Conservation (phyloP, 1,140 invertebrate genomes). For the Bombus pascuorum region DNA sequence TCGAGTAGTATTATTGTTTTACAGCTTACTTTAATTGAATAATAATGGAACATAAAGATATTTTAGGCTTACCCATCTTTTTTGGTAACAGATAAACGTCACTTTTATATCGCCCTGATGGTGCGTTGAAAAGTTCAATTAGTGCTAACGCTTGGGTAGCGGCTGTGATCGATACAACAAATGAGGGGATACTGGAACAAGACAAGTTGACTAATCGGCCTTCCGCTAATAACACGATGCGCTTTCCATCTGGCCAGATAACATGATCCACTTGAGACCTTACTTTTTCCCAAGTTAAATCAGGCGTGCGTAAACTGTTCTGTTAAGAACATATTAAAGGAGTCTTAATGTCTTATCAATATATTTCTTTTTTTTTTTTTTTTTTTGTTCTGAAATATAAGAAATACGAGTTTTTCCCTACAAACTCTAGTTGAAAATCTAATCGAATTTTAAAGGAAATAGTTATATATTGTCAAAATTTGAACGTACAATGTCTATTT, state of each 20-base stretch:
- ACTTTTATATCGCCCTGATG: slow-evolving; percentile 94
- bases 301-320: slow-evolving; percentile 96
- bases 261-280: slow-evolving; percentile 98
- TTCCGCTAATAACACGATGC: slow-evolving; percentile 96
- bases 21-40: slow-evolving; percentile 3
- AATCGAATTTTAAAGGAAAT: slow-evolving; percentile 37
- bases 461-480: slow-evolving; percentile 19
- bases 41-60: background rate
- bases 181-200: slow-evolving; percentile 98
- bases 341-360: slow-evolving; percentile 59
- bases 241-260: slow-evolving; percentile 97
- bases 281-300: slow-evolving; percentile 98
- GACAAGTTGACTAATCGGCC: slow-evolving; percentile 97
- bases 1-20: slow-evolving; percentile 56
- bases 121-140: slow-evolving; percentile 98
- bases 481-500: slow-evolving; percentile 95
- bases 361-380: slow-evolving; percentile 25
- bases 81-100: slow-evolving; percentile 99
- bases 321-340: slow-evolving; percentile 80
- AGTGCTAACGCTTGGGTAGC: slow-evolving; percentile 97
- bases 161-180: slow-evolving; percentile 97
- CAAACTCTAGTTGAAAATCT: slow-evolving; percentile 15
- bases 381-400: slow-evolving; percentile 57
- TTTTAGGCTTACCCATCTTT: slow-evolving; percentile 92
- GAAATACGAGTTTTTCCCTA: slow-evolving; percentile 51